Conservation (phyloP, 2,113 vertebrate species). For the Rhabdomys dilectus region DNA sequence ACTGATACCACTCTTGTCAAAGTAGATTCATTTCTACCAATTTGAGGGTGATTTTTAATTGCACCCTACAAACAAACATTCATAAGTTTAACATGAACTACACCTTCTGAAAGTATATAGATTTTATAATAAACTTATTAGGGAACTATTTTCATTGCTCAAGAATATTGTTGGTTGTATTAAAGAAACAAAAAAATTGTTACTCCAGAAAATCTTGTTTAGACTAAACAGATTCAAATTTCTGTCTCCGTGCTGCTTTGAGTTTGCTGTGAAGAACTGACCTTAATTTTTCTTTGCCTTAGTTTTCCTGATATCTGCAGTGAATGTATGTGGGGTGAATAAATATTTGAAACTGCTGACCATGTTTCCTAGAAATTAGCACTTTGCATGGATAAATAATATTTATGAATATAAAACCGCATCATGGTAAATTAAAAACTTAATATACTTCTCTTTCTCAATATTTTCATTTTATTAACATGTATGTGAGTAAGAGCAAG, state of each 20-base stretch:
- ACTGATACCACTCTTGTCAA: constrained; percentile 21
- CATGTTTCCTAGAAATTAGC: constrained; percentile 12
- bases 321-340: not conserved
- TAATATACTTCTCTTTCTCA: not conserved
- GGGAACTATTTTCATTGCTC: constrained; percentile 25
- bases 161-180: constrained; percentile 50
- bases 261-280: not conserved
- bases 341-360: constrained; percentile 11
- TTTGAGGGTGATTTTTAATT: constrained; percentile 37
- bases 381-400: not conserved
- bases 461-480: constrained; percentile 36
- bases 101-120: not conserved
- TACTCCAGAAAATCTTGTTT: constrained; percentile 18
- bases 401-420: not conserved
- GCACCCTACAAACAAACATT: constrained; percentile 24
- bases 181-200: constrained; percentile 25
- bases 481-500: not conserved
- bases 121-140: constrained; percentile 57
- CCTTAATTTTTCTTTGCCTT: constrained; percentile 37
- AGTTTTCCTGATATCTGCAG: not conserved
- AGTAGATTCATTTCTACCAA: not conserved
- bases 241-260: not conserved
- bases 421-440: constrained; percentile 24
- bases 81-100: not conserved
- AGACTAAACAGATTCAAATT: constrained; percentile 48